Base-by-base conservation (phyloP, 2,113 vertebrate genomes). In the Psammodynastes pulverulentus region DNA sequence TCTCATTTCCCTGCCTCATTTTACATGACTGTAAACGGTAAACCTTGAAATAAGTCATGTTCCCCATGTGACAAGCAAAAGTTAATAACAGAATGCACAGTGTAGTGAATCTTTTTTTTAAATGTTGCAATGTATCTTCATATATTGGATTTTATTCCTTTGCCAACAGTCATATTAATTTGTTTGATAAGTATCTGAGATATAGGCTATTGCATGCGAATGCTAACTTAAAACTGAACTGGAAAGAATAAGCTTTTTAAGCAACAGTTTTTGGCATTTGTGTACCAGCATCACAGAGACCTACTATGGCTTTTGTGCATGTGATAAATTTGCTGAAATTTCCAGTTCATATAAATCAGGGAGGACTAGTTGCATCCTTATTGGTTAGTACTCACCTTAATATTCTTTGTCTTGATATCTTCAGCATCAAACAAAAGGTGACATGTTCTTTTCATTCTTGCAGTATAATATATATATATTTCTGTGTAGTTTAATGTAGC, bases 261-360 rank as follows among this genome's bases (percentile, higher is more conserved):
- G 91, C 62, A 90, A 90, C 92, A 49, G 91, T 86, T 93, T 89
- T 89, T 95, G 91, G 92, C 93, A 88, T 95, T 97, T 97, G 94
- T 93, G 23, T 96, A 93, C 51, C 94, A 94, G 95, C 86, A 95
- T 94, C 93, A 96, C 95, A 95, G 89, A 95, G 95, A 96, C 94
- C 94, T 93, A 91, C 93, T 94, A 95, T 94, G 93, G 95, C 93
- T 96, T 95, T 93, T 96, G 85, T 93, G 90, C 94, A 92, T 95
- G 92, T 92, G 46, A 92, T 92, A 72, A 94, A 87, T 94, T 94
- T 58, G 92, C 92, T 94, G 0, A 29, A 91, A 87, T 93, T 95
- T 95, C 95, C 94, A 97, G 93, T 91, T 91, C 91, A 62, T 85
- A 58, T 92, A 96, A 96, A 89, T 91, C 94, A 96, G 95, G 94